These are phyloP conservation scores for Enteromius unitaeniatus DNA, from an alignment of 2,797 vertebrate species.

Conservation along the genomic window DNA sequence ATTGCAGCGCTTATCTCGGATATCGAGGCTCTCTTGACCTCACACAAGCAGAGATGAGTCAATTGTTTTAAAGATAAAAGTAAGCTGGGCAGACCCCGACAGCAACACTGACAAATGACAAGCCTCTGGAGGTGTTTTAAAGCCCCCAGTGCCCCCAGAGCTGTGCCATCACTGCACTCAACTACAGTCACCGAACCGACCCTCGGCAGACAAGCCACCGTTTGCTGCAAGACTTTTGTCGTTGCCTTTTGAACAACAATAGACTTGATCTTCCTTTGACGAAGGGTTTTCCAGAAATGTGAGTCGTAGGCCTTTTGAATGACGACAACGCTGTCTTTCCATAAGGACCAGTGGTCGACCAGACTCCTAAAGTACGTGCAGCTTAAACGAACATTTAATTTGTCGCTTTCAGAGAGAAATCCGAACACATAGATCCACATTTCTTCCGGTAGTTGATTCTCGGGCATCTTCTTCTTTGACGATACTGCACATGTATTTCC, in stretches of 20 bases:
- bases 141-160: constrained; percentile 48
- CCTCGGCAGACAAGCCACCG: constrained; percentile 59
- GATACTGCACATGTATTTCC: neutral
- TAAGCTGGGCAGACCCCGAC: constrained; percentile 49
- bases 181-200: constrained; percentile 62
- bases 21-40: constrained; percentile 41
- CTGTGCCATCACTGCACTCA: constrained; percentile 53
- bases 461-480: constrained; percentile 9
- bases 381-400: constrained; percentile 60
- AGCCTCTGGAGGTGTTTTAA: constrained; percentile 63
- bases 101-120: constrained; percentile 55
- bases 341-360: constrained; percentile 63
- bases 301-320: constrained; percentile 57
- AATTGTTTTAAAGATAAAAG: constrained; percentile 58
- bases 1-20: constrained; percentile 45
- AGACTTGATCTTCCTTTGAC: constrained; percentile 57
- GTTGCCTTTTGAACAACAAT: constrained; percentile 59
- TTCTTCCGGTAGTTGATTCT: constrained; percentile 63
- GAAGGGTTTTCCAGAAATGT: constrained; percentile 64
- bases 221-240: constrained; percentile 58
- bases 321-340: constrained; percentile 58
- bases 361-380: constrained; percentile 60
- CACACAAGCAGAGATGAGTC: constrained; percentile 65
- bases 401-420: constrained; percentile 60
- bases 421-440: constrained; percentile 63